Base-by-base conservation (phyloP, 2,888 invertebrate species). In the Spatulosminthurus flaviceps region DNA sequence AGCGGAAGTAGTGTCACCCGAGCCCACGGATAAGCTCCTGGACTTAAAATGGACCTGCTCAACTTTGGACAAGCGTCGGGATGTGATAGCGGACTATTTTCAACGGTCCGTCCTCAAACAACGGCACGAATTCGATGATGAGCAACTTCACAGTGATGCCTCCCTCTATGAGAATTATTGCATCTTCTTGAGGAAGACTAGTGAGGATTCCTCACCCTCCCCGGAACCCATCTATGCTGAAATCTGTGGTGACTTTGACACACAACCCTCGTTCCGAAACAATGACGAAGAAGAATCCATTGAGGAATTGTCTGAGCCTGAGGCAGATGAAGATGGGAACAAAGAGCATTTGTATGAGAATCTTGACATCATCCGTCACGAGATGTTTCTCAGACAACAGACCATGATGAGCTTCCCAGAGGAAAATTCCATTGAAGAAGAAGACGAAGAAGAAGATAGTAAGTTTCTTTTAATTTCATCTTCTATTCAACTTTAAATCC, bases 321-420 rank as follows among this genome's bases (percentile, higher is more conserved):
- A 69, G 29, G 29, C 26, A 26, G 19, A n/a, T 26, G 28, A 26
- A 0, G 51, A 51, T 19, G 51, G 24, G 26, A 51, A 26, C 2
- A n/a, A n/a, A 4, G 79, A 74, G 11, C 79, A 64, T 67, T 29
- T 79, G 67, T 79, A 79, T 29, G 79, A 79, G 29, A 79, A 79
- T 41, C 42, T 79, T 21, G 79, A 79, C 43, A 60, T 74, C 11
- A 74, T 79, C 21, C 42, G 74, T 21, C 79, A 79, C n/a, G 79
- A 79, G 43, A 66, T 79, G 7, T 7, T 26, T 0, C 34, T 66
- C n/a, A 42, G 43, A 51, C 66, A 66, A 42, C 60, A 73, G 24
- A 19, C 51, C 19, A 51, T 19, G 16, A 19, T 11, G 7, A 11
- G 4, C 16, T 2, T 19, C 19, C 16, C 16, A 19, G 51, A 51